phyloP scores from a whole-genome alignment of 1,140 invertebrate species.

The Musca vetustissima region DNA sequence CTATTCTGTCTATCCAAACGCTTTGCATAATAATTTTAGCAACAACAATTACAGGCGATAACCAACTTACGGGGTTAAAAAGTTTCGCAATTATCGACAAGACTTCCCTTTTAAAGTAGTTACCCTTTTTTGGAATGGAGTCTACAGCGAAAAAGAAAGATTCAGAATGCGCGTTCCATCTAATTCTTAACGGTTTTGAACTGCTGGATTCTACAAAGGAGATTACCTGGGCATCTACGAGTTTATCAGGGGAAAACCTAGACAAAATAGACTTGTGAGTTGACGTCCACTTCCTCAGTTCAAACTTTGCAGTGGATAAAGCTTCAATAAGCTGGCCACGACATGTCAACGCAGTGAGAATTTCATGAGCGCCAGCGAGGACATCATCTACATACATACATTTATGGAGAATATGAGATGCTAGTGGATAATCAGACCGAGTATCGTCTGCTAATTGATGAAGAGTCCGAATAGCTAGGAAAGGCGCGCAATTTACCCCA shows the following conservation, averaged over 20 bases:
- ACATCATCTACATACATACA: neutral
- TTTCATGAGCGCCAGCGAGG: neutral
- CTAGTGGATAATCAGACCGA: neutral
- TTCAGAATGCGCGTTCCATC: neutral
- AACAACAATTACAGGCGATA: neutral
- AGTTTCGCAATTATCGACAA: neutral
- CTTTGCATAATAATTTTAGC: neutral
- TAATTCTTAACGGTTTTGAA: neutral
- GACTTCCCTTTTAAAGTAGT: neutral
- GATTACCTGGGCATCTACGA: neutral
- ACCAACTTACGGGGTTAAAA: neutral
- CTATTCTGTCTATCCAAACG: too few species aligned
- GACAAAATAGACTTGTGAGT: neutral
- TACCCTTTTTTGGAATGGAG: neutral
- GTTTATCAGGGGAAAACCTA: neutral
- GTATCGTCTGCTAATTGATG: neutral
- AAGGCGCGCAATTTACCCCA: constrained; percentile 38
- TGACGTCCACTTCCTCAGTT: neutral
- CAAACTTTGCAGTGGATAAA: neutral
- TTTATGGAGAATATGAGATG: neutral
- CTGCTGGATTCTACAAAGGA: neutral
- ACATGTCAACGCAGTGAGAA: neutral
- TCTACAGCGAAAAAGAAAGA: too few species aligned
- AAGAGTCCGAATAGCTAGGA: neutral
- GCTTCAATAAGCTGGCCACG: neutral